Base-by-base conservation (phyloP, 2,888 invertebrate species). In the Furcula furcula region DNA sequence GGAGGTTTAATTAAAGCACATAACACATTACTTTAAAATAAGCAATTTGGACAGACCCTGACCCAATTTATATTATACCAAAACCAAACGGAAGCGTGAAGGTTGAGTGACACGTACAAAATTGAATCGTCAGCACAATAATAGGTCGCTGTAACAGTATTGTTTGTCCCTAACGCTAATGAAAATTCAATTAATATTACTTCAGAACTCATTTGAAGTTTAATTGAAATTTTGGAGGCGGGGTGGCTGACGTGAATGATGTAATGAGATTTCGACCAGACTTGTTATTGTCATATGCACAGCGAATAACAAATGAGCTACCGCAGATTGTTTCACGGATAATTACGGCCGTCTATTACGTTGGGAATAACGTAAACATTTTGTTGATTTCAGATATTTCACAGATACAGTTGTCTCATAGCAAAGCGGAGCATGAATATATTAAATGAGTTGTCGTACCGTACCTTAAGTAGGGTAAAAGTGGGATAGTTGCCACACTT, bases 161-260 rank as follows among this genome's bases (percentile, higher is more conserved):
- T 80, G 84, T 87, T 85, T 79, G 83, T 82, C 71, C 78, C 79
- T 72, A 81, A 76, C 81, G 76, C 82, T 87, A 85, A 86, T 87
- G 86, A 85, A 87, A 86, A 84, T 81, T 83, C 84, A 84, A 87
- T 87, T 87, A 87, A 87, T 86, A 82, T 73, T 59, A 74, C 71
- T 79, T 76, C 77, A 72, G 84, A 86, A 87, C 86, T 86, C 86
- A 84, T 86, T 85, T 68, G 76, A 86, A 87, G 83, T 87, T 87
- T 85, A 87, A 86, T 87, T 86, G 85, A 87, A 87, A 87, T 83
- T 81, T 85, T 77, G 61, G 67, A 60, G 69, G 55, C 65, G 70
- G 73, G 56, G 76, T 73, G 58, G 66, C 60, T 68, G 73, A 70
- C 69, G 75, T 75, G 77, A 77, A 77, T 81, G 80, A 81, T 78